These are phyloP conservation scores for Pararge aegeria DNA, from an alignment of 1,140 invertebrate species.

Conservation along the genomic window DNA sequence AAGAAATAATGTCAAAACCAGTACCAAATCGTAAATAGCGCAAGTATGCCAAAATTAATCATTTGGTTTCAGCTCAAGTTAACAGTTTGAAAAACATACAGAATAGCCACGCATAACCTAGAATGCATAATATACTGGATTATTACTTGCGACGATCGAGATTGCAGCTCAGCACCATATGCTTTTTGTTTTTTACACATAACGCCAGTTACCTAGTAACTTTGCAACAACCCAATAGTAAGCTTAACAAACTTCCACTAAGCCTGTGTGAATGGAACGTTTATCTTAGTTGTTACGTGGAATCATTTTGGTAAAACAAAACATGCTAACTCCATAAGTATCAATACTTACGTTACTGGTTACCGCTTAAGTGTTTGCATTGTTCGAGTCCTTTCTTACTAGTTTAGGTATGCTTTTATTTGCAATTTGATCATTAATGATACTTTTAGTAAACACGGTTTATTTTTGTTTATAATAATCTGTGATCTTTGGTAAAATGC, in stretches of 20 bases:
- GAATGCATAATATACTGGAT: background rate
- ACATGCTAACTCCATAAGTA: constrained; percentile 16
- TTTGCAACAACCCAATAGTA: constrained; percentile 10
- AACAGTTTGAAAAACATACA: background rate
- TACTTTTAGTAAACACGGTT: constrained; percentile 22
- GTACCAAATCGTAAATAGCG: background rate
- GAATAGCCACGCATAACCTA: background rate
- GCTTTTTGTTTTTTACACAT: constrained; percentile 14
- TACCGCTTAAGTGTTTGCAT: constrained; percentile 26
- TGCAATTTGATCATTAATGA: constrained; percentile 17
- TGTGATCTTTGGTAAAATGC: constrained; percentile 26
- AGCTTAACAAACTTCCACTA: constrained; percentile 12
- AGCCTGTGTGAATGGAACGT: constrained; percentile 19
- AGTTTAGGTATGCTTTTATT: constrained; percentile 25
- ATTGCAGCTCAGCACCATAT: constrained; percentile 12
- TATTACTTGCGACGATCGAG: background rate
- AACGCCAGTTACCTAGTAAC: constrained; percentile 19
- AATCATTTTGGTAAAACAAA: constrained; percentile 17
- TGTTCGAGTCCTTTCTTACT: constrained; percentile 20
- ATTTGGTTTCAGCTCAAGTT: background rate
- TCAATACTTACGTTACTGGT: constrained; percentile 12
- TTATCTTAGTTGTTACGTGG: constrained; percentile 4
- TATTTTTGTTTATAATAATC: constrained; percentile 27
- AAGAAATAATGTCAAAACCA: too few relatives aligned
- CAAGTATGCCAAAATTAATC: background rate